These are phyloP conservation scores for Bombycilla garrulus DNA, from an alignment of 2,113 vertebrate species.

Conservation along the genomic window DNA sequence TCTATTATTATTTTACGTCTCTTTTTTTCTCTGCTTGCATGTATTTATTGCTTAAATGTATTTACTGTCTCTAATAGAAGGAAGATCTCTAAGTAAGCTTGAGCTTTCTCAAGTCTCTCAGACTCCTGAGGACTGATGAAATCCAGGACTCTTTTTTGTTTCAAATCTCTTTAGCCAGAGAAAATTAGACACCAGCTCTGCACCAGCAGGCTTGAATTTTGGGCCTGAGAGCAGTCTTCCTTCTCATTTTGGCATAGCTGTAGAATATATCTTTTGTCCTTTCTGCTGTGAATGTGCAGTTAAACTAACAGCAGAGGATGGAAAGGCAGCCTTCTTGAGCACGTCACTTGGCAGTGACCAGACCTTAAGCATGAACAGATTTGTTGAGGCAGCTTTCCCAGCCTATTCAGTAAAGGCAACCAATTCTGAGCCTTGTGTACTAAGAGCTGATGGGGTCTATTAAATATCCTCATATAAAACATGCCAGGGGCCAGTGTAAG, in stretches of 20 bases:
- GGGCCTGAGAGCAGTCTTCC: not conserved
- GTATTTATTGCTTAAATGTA: not conserved
- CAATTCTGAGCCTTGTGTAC: not conserved
- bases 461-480: conserved; percentile 46
- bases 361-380: conserved; percentile 61
- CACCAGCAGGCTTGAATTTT: not conserved
- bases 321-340: conserved; percentile 40
- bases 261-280: not conserved
- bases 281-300: not conserved
- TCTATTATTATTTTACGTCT: not conserved
- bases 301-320: conserved; percentile 2
- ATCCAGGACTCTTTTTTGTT: not conserved
- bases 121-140: not conserved
- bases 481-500: not conserved
- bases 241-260: not conserved
- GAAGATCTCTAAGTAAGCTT: not conserved
- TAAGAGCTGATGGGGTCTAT: conserved; percentile 55
- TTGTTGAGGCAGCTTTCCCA: not conserved
- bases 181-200: not conserved
- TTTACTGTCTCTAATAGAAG: not conserved
- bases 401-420: not conserved
- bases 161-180: not conserved
- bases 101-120: not conserved
- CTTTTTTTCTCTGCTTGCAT: not conserved
- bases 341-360: conserved; percentile 37